These are phyloP conservation scores for Brachionus asplanchnoidis DNA, from an alignment of 1,140 invertebrate species.

Conservation along the genomic window DNA sequence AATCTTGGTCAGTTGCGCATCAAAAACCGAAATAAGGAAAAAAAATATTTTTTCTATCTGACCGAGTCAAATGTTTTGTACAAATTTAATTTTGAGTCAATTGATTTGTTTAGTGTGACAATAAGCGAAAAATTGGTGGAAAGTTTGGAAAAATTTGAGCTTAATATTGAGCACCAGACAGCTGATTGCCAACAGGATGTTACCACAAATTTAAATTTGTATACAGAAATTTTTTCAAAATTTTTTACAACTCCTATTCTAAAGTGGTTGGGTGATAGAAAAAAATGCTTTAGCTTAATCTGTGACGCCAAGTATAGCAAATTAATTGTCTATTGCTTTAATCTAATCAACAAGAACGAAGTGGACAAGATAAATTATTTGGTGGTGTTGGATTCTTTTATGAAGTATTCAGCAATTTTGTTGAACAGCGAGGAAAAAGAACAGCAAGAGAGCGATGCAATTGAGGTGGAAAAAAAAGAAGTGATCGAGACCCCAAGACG, in stretches of 20 bases:
- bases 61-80: neutral
- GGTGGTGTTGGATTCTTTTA: neutral
- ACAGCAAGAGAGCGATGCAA: neutral
- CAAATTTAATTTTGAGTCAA: conserved; percentile 32
- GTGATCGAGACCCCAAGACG: neutral
- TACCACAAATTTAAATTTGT: neutral
- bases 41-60: neutral
- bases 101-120: neutral
- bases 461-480: neutral
- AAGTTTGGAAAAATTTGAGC: neutral
- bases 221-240: neutral
- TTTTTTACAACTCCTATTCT: neutral
- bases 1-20: neutral
- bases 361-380: neutral
- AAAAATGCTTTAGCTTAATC: neutral
- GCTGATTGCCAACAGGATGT: neutral
- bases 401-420: neutral
- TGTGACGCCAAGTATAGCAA: neutral
- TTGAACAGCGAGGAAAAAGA: conserved; percentile 7
- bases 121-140: neutral
- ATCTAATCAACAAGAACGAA: neutral
- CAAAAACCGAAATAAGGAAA: conserved; percentile 16
- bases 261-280: neutral
- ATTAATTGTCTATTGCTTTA: neutral
- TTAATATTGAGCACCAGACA: neutral